These are phyloP conservation scores for Alosa alosa DNA, from an alignment of 2,113 vertebrate species.

Conservation along the genomic window DNA sequence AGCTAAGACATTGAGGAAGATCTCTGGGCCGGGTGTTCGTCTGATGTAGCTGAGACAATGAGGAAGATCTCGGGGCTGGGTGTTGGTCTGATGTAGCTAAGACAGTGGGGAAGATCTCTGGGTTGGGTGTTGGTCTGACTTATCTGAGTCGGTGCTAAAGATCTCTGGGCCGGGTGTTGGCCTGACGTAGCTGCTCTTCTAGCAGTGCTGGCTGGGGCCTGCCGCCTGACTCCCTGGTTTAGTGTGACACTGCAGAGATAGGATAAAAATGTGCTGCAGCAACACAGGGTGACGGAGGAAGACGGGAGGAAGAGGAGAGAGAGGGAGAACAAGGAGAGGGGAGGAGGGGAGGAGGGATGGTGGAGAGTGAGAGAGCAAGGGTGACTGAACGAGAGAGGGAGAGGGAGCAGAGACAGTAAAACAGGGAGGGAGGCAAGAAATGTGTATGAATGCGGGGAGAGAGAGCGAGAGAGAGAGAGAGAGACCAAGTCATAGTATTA, in stretches of 20 bases:
- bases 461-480: neutral
- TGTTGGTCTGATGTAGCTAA: neutral
- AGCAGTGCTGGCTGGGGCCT: neutral
- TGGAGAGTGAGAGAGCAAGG: neutral
- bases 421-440: neutral
- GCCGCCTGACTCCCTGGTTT: neutral
- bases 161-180: neutral
- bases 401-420: neutral
- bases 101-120: too few species aligned
- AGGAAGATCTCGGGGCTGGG: neutral
- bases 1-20: neutral
- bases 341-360: neutral
- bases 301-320: neutral
- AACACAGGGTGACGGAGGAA: neutral
- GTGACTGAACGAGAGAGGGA: neutral
- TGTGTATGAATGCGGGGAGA: neutral
- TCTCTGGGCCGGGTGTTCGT: neutral
- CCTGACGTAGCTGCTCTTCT: neutral
- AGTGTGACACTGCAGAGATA: neutral
- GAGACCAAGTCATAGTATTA: neutral
- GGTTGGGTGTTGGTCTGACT: too few species aligned
- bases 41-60: neutral
- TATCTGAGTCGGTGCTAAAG: neutral
- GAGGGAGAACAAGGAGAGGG: neutral
- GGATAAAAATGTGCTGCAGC: neutral